These are phyloP conservation scores for Coregonus sp. DNA, from an alignment of 2,797 vertebrate species.

Conservation along the genomic window DNA sequence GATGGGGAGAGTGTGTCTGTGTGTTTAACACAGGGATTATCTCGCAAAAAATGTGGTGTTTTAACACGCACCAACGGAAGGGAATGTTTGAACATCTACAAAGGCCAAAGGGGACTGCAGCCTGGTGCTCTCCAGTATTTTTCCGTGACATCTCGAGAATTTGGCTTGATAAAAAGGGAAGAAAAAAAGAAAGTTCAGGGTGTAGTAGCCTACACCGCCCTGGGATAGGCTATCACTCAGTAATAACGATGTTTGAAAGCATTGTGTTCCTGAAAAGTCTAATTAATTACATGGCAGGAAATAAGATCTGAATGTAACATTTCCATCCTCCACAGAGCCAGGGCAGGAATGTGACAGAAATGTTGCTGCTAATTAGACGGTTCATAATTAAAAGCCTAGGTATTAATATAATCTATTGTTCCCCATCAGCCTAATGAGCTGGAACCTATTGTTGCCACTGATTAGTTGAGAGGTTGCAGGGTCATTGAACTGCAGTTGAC, in stretches of 20 bases:
- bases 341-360: conserved; percentile 63
- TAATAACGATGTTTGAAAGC: conserved; percentile 37
- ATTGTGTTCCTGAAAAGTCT: conserved; percentile 35
- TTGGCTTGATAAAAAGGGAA: conserved; percentile 5
- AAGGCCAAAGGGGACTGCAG: conserved; percentile 57
- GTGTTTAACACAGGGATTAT: conserved; percentile 56
- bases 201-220: conserved; percentile 30
- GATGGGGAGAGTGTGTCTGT: conserved; percentile 28
- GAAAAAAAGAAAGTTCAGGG: conserved; percentile 9
- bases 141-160: conserved; percentile 39
- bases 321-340: conserved; percentile 56
- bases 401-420: conserved; percentile 70
- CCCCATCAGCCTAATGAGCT: conserved; percentile 73
- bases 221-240: conserved; percentile 26
- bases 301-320: conserved; percentile 70
- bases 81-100: conserved; percentile 58
- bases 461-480: conserved; percentile 65
- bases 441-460: conserved; percentile 70
- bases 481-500: conserved; percentile 39
- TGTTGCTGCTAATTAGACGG: conserved; percentile 67
- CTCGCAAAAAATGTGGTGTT: conserved; percentile 56
- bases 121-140: conserved; percentile 41
- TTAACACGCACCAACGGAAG: conserved; percentile 54
- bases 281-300: conserved; percentile 50
- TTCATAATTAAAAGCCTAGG: conserved; percentile 60